Evolutionary conservation across 2,797 vertebrate species (phyloP).

Genomic region (Ataeniobius toweri): DNA sequence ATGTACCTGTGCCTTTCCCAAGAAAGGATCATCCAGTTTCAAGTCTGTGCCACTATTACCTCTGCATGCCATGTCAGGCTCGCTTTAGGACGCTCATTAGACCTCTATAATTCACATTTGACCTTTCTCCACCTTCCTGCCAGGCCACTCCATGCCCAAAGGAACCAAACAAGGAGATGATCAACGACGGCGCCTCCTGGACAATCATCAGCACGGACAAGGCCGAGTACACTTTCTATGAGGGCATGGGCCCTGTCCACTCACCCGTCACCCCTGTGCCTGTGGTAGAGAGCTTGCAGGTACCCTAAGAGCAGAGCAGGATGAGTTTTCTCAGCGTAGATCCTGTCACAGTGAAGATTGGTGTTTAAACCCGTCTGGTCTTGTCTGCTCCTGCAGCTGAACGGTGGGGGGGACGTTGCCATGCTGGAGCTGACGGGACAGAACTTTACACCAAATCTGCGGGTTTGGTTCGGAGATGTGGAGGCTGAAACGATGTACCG

Average conservation of each 20-base stretch:
- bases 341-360: background rate
- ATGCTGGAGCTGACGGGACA: constrained; percentile 99
- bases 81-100: background rate
- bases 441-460: constrained; percentile 98
- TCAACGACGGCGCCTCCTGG: constrained; percentile 99
- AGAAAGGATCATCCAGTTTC: constrained; percentile 99
- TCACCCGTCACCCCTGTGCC: constrained; percentile 97
- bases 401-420: constrained; percentile 97
- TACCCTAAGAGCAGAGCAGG: constrained; percentile 43
- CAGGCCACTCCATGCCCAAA: constrained; percentile 99
- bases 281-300: constrained; percentile 99
- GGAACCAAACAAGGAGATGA: constrained; percentile 99
- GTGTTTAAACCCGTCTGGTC: background rate
- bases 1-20: constrained; percentile 99
- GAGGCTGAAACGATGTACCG: constrained; percentile 99
- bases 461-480: constrained; percentile 99
- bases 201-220: constrained; percentile 99
- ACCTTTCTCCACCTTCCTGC: background rate
- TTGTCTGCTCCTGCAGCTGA: constrained; percentile 80
- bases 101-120: background rate
- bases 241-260: constrained; percentile 98
- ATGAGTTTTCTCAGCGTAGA: background rate
- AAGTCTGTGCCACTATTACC: constrained; percentile 80
- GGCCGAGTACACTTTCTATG: constrained; percentile 98
- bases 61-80: background rate